These are phyloP conservation scores for Myiotriccus ornatus DNA, from an alignment of 2,797 vertebrate genomes.

Conservation along the genomic window DNA sequence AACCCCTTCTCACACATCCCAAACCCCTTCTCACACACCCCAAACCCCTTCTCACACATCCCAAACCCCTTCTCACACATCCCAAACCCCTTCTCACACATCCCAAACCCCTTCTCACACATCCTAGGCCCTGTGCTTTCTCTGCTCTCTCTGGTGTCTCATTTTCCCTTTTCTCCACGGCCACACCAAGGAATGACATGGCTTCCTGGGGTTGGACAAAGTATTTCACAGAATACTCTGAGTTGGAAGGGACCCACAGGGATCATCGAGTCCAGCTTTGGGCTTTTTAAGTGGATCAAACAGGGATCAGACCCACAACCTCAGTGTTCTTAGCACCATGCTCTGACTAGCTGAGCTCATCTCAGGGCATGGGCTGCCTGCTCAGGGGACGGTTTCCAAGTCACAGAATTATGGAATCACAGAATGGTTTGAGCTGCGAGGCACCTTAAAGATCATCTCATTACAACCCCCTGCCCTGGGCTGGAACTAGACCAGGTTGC, in stretches of 20 bases:
- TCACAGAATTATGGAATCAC: neutral
- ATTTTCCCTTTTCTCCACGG: accelerated
- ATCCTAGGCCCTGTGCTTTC: neutral
- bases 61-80: neutral
- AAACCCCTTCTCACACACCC: too few relatives aligned
- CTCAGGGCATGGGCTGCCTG: neutral
- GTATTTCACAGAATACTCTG: neutral
- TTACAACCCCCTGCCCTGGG: neutral
- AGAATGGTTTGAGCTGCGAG: neutral
- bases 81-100: neutral
- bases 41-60: too few relatives aligned
- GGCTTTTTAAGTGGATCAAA: neutral
- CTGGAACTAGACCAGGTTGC: accelerated
- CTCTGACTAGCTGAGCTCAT: neutral
- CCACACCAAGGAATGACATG: accelerated
- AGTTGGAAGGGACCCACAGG: neutral
- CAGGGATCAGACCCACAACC: neutral
- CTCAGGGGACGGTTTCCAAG: neutral
- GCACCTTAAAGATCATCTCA: neutral
- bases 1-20: neutral
- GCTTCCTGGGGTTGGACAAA: accelerated
- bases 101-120: neutral
- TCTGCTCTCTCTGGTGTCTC: neutral
- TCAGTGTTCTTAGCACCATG: neutral
- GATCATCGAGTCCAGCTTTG: neutral